Percentiles rank a stretch among this genome's conserved stretches.
These are phyloP conservation scores for Horisme vitalbata DNA, from an alignment of 2,888 invertebrate species.

Conservation along the genomic window DNA sequence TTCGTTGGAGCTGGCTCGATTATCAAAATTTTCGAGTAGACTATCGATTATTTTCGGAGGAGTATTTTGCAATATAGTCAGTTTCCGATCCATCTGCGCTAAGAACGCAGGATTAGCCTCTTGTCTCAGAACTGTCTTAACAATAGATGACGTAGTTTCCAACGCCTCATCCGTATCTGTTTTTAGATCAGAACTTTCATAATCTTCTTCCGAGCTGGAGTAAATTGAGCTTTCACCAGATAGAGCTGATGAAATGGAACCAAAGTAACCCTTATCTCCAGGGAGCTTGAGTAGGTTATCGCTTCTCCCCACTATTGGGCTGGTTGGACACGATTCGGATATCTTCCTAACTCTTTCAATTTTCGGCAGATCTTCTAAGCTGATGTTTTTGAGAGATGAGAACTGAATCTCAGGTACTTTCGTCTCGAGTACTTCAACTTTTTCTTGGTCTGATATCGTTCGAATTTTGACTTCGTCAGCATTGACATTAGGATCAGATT, in stretches of 20 bases:
- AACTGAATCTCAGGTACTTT: constrained; percentile 62
- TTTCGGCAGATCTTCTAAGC: constrained; percentile 40
- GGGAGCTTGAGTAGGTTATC: constrained; percentile 68
- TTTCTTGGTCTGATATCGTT: constrained; percentile 29
- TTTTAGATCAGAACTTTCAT: constrained; percentile 75
- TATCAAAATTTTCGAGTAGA: constrained; percentile 21
- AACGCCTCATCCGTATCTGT: constrained; percentile 67
- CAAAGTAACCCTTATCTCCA: constrained; percentile 61
- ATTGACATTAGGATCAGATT: constrained; percentile 65
- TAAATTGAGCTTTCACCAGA: constrained; percentile 74
- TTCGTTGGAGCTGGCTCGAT: constrained; percentile 2
- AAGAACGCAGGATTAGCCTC: constrained; percentile 55
- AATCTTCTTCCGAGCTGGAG: constrained; percentile 70
- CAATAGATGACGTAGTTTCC: constrained; percentile 83
- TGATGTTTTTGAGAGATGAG: constrained; percentile 66
- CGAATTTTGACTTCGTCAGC: constrained; percentile 53
- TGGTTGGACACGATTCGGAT: constrained; percentile 74
- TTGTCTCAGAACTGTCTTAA: constrained; percentile 77
- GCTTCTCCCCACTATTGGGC: constrained; percentile 60
- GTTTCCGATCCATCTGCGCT: constrained; percentile 64
- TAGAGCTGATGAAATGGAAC: constrained; percentile 69
- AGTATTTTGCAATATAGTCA: constrained; percentile 45
- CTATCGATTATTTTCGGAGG: constrained; percentile 37
- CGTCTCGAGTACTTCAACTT: constrained; percentile 32
- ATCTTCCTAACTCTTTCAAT: constrained; percentile 50